Percentiles rank a stretch among this genome's conserved stretches.
Evolutionary conservation across 2,113 vertebrate genomes (phyloP).

Genomic region (Ciconia stormi): DNA sequence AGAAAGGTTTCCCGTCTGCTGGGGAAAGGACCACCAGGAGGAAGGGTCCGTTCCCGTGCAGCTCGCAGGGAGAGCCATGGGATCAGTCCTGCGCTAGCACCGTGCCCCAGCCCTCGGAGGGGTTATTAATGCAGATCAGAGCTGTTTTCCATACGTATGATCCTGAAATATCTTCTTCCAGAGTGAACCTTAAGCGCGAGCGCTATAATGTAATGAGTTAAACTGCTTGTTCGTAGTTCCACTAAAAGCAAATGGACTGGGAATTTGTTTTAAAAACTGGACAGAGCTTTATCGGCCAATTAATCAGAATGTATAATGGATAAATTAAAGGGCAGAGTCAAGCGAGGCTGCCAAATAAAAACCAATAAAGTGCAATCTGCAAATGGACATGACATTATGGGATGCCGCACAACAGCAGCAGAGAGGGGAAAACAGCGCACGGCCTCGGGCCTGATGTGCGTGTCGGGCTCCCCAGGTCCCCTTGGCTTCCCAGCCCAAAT

Average conservation of each 20-base stretch:
- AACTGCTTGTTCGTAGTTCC: conserved; percentile 33
- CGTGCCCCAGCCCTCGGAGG: not conserved
- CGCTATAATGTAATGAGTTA: not conserved
- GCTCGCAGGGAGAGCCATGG: not conserved
- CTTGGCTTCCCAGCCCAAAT: not conserved
- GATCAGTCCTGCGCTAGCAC: not conserved
- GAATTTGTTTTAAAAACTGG: conserved; percentile 64
- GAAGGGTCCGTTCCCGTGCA: not conserved
- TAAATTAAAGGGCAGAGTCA: conserved; percentile 70
- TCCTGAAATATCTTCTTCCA: not conserved
- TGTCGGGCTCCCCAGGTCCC: not conserved
- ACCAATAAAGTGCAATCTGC: conserved; percentile 56
- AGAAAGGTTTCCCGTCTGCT: not conserved
- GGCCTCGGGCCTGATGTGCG: not conserved
- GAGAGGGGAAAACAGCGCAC: accelerated
- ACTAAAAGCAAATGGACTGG: conserved; percentile 66
- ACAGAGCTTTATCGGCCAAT: conserved; percentile 67
- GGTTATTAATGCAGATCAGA: not conserved
- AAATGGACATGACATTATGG: conserved; percentile 49
- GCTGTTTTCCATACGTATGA: conserved; percentile 25
- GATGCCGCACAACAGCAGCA: not conserved
- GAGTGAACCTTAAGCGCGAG: not conserved
- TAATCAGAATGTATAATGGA: conserved; percentile 67
- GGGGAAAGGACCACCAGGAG: not conserved
- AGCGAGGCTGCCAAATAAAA: conserved; percentile 62